phyloP scores from a whole-genome alignment of 2,888 invertebrate genomes.

The Nebria salina region DNA sequence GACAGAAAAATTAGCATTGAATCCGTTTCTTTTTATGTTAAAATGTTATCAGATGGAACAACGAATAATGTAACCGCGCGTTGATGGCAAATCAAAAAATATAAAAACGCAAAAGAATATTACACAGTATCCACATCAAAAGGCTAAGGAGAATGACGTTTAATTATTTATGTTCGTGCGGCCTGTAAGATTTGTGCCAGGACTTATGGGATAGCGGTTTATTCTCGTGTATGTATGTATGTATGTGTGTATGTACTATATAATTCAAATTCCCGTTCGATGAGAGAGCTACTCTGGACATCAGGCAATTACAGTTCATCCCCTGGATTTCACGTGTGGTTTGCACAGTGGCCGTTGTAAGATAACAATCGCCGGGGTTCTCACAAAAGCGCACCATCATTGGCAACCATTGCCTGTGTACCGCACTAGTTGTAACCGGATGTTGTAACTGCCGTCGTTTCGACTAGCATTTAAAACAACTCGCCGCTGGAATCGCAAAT shows the following conservation, averaged over 20 bases:
- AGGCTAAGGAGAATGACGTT: not conserved
- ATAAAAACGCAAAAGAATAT: no score
- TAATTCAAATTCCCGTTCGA: conserved; percentile 1
- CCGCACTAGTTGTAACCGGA: conserved; percentile 15
- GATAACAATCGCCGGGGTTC: conserved; percentile 10
- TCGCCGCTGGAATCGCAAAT: conserved; percentile 3
- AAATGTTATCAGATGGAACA: not conserved
- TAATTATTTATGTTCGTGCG: not conserved
- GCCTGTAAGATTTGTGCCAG: not conserved
- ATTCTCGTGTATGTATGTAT: not conserved
- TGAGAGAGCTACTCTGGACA: not conserved
- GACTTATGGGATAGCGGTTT: not conserved
- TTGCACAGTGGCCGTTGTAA: not conserved
- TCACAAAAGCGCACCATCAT: conserved; percentile 15
- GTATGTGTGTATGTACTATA: not conserved
- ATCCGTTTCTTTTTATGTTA: not conserved
- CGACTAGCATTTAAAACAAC: not conserved
- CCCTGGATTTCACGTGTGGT: conserved; percentile 17
- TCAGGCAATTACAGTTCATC: conserved; percentile 16
- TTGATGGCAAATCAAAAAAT: not conserved
- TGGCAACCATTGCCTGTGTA: not conserved
- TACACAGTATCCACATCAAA: no score
- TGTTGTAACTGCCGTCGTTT: conserved; percentile 13
- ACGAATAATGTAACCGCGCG: not conserved
- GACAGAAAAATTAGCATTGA: not conserved